Percentiles rank a stretch among this genome's conserved stretches.
These are phyloP conservation scores for Pterois miles DNA, from an alignment of 2,797 vertebrate genomes.

Conservation along the genomic window DNA sequence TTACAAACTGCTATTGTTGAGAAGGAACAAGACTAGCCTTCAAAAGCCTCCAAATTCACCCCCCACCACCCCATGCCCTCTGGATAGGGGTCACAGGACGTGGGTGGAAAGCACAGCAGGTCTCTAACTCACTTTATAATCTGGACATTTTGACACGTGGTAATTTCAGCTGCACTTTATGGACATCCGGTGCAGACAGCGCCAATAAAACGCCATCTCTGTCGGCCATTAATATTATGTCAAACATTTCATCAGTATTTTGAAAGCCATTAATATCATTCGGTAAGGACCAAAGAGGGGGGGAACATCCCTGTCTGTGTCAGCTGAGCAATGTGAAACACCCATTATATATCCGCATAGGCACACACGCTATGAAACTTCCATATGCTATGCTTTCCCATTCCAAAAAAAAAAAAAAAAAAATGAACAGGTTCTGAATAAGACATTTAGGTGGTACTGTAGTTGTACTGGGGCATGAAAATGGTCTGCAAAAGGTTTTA, in stretches of 20 bases:
- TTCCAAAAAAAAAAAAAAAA: conserved; percentile 1
- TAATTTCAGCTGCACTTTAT: conserved; percentile 59
- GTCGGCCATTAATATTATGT: conserved; percentile 49
- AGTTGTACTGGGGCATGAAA: background rate
- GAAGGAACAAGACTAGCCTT: conserved; percentile 35
- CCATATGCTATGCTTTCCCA: background rate
- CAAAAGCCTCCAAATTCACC: conserved; percentile 18
- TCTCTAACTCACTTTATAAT: conserved; percentile 50
- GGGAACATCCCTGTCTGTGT: background rate
- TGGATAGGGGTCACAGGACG: conserved; percentile 43
- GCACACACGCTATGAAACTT: background rate
- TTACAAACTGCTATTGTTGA: conserved; percentile 58
- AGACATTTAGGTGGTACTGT: background rate
- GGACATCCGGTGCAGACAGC: conserved; percentile 44
- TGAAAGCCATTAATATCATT: conserved; percentile 49
- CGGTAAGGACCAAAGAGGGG: background rate
- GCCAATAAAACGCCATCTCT: conserved; percentile 44
- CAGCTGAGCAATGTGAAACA: background rate
- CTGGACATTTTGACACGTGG: conserved; percentile 55
- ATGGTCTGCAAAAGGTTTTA: background rate
- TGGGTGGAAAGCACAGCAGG: conserved; percentile 58
- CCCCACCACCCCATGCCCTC: conserved; percentile 27
- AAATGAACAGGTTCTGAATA: background rate
- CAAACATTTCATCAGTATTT: conserved; percentile 59
- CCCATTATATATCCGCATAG: background rate